Evolutionary conservation across 1,140 invertebrate genomes (phyloP), one percentile per base, ranked within the genome.

Genomic region (Melitaea cinxia): DNA sequence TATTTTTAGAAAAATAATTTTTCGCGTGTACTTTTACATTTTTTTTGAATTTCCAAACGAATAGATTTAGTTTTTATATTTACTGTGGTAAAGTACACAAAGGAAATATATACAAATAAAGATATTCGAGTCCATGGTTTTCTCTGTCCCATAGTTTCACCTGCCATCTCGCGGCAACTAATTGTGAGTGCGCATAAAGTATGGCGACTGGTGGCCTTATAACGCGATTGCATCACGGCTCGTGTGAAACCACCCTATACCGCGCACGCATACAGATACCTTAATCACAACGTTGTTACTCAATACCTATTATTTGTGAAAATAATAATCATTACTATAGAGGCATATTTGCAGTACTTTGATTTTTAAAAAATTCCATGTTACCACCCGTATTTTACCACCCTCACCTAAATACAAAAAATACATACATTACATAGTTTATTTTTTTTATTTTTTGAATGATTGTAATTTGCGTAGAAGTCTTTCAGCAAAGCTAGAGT

Each of bases 151-250:
- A 72, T 87, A 88, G 85, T 90, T 90, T 87, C 78, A 90, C 88
- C 85, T 90, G 88, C 83, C 87, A 87, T 85, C 82, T 84, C 85
- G 80, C 72, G 78, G 85, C 84, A 90, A 89, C 88, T 90, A 90
- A 90, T 90, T 90, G 88, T 90, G 86, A 89, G 83, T 89, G 81
- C 83, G 81, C 85, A 84, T 90, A 88, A 90, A 88, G 88, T 88
- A 88, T 83, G 82, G 82, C 78, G 80, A 88, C 81, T 88, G 85
- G 80, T 82, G 83, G 86, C 78, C 82, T 87, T 82, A 85, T 73
- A 73, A 72, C 72, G 82, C 83, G 82, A 84, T 85, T 87, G 86
- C 85, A 87, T 87, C 85, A 83, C 78, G 61, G 66, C 73, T 68
- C 71, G 74, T 80, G 78, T 80, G 76, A 65, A 80, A 76, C 68